phyloP scores from a whole-genome alignment of 2,888 invertebrate genomes.

The Callimorpha dominula region DNA sequence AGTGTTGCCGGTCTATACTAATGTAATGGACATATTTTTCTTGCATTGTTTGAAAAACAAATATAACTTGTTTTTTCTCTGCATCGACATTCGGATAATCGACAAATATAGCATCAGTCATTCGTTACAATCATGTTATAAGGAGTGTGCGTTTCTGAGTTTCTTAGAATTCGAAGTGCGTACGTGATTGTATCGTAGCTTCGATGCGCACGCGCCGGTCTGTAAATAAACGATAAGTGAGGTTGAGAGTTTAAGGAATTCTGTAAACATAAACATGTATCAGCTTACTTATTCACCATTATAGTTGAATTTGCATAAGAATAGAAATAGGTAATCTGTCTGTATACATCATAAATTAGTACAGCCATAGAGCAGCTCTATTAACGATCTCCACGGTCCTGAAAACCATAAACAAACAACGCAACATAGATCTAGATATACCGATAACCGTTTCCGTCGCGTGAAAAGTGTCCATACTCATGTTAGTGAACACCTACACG shows the following conservation, averaged over 20 bases:
- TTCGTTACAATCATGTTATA: slow-evolving; percentile 11
- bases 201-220: slow-evolving; percentile 46
- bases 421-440: too few relatives aligned
- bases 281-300: slow-evolving; percentile 14
- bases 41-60: neutral
- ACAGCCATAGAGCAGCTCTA: too few relatives aligned
- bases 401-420: too few relatives aligned
- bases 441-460: too few relatives aligned
- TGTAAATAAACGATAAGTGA: slow-evolving; percentile 40
- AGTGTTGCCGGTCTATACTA: neutral
- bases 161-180: slow-evolving; percentile 49
- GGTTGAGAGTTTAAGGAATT: slow-evolving; percentile 39
- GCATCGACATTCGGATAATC: slow-evolving; percentile 6
- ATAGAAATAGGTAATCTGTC: neutral
- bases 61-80: neutral
- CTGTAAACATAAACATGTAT: slow-evolving; percentile 31
- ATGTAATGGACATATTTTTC: neutral
- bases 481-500: too few relatives aligned
- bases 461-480: too few relatives aligned
- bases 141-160: slow-evolving; percentile 22
- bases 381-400: too few relatives aligned
- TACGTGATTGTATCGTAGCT: slow-evolving; percentile 39
- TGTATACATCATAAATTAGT: too few relatives aligned
- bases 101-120: slow-evolving; percentile 7
- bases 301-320: neutral